Base-by-base conservation (phyloP, 2,113 vertebrate genomes). In the Manacus vitellinus region DNA sequence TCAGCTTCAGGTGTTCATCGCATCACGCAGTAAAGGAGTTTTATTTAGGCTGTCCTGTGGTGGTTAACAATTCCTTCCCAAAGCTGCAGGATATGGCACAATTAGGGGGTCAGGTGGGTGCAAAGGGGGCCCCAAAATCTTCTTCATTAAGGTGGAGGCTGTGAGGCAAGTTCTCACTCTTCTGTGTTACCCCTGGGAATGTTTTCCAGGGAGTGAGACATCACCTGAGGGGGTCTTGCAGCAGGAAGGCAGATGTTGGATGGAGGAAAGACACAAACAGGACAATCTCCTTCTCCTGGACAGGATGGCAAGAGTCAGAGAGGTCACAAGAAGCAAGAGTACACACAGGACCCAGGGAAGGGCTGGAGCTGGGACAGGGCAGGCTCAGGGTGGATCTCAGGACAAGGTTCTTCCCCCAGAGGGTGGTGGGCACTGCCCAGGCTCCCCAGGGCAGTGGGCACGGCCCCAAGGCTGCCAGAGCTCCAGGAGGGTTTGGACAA, bases 41-140 rank as follows among this genome's bases (percentile, higher is more conserved):
- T 37, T 18, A 49, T 12, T 4, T 31, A 63, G 49, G 23, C 37
- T 59, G 10, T 67, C 74, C 23, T 0, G 0, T 31, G n/a, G 27
- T 85, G 41, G 30, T 15, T 87, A 73, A 61, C 8, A 46, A 17
- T 68, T 91, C 84, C 14, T 44, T 28, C 43, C 41, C n/a, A 23
- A 67, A 89, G 20, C 22, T 66, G 30, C 35, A 28, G 14, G 39
- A 63, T 59, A 24, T 1, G 33, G 21, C 10, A 39, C 7, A 61
- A 17, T 24, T 62, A 24, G 14, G 14, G 35, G n/a, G 19, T 52
- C 62, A 63, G 2, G 14, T 0, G 2, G 22, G 7, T 52, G 24
- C 18, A 49, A 79, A 90, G 39, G 16, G 9, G 9, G 2, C 8
- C 27, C 11, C 27, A 62, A 75, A 75, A 17, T 8, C 21, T 47